Conservation (phyloP, 2,888 invertebrate genomes). For the Pheosia gnoma region DNA sequence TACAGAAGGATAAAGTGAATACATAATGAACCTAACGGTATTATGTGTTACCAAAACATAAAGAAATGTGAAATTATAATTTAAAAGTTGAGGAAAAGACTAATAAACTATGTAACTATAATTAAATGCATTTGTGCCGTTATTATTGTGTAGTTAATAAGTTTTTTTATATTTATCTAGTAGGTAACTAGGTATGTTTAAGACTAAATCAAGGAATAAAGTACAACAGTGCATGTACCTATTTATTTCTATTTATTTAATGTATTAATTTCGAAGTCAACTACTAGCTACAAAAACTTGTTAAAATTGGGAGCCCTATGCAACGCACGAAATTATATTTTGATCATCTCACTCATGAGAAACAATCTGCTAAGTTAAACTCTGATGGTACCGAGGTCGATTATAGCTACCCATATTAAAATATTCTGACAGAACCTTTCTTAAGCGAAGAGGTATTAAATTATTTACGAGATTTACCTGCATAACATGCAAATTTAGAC, state of each 20-base stretch:
- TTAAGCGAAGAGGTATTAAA: too few species aligned
- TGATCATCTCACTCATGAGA: too few species aligned
- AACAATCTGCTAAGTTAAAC: too few species aligned
- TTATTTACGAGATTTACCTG: too few species aligned
- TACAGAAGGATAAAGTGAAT: slow-evolving; percentile 11
- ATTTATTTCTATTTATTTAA: slow-evolving; percentile 19
- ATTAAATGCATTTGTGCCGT: slow-evolving; percentile 51
- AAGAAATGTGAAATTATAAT: slow-evolving; percentile 25
- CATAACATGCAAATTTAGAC: too few species aligned
- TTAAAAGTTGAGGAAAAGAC: slow-evolving; percentile 60
- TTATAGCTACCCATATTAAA: too few species aligned
- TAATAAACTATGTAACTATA: slow-evolving; percentile 44
- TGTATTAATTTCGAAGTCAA: background rate
- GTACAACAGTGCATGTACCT: slow-evolving; percentile 27
- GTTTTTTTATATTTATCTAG: slow-evolving; percentile 41
- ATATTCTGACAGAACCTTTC: too few species aligned
- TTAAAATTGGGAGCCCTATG: too few species aligned
- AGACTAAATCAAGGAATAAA: slow-evolving; percentile 32
- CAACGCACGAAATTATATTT: too few species aligned
- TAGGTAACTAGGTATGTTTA: slow-evolving; percentile 15
- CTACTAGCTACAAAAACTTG: too few species aligned
- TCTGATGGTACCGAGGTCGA: too few species aligned
- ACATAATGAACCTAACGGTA: slow-evolving; percentile 10
- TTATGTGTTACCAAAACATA: slow-evolving; percentile 19
- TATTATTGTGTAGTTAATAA: slow-evolving; percentile 48